Evolutionary conservation across 2,113 vertebrate genomes (phyloP).

Genomic region (Dendropsophus ebraccatus): DNA sequence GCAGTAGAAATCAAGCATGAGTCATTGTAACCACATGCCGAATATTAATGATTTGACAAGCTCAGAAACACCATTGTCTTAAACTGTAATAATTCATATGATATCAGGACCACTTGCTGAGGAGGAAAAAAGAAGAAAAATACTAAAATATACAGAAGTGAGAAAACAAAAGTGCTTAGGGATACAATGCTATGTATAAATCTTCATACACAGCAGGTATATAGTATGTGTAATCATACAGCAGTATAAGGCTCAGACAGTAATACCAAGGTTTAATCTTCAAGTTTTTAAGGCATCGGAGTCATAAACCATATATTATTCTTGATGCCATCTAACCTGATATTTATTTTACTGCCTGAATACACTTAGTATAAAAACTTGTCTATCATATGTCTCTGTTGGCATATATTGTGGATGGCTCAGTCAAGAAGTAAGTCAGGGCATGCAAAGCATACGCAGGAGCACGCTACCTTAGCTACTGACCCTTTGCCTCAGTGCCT

Average conservation of each 20-base stretch:
- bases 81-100: conserved; percentile 42
- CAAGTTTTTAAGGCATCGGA: not conserved
- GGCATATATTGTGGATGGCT: too few relatives aligned
- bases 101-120: conserved; percentile 28
- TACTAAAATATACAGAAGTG: not conserved
- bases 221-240: not conserved
- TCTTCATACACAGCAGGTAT: not conserved
- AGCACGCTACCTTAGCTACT: too few relatives aligned
- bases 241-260: not conserved
- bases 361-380: not conserved
- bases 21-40: conserved; percentile 50
- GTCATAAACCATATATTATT: not conserved
- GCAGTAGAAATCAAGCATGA: conserved; percentile 44
- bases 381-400: too few relatives aligned
- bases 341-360: not conserved
- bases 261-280: not conserved
- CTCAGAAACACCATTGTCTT: conserved; percentile 29
- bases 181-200: not conserved
- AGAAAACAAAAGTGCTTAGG: not conserved
- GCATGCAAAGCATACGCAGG: too few relatives aligned
- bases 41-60: conserved; percentile 35
- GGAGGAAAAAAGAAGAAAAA: conserved; percentile 1
- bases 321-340: not conserved
- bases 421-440: too few relatives aligned
- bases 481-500: too few relatives aligned